Percentiles rank a stretch among this genome's conserved stretches.
Evolutionary conservation across 2,113 vertebrate species (phyloP).

Genomic region (Mobula birostris): DNA sequence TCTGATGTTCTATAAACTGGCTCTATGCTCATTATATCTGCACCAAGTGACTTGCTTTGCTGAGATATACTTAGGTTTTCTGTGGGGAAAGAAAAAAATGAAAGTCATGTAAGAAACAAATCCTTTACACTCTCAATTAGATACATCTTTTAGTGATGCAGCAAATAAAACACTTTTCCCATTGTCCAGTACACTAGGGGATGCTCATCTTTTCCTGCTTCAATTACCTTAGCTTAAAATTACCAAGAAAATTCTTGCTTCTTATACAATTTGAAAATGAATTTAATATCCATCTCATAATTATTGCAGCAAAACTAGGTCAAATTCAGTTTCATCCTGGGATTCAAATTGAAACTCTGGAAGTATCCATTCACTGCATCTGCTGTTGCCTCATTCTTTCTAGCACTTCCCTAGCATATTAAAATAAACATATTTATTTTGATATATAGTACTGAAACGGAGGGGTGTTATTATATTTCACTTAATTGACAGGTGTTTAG

Average conservation of each 20-base stretch:
- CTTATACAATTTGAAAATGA: background rate
- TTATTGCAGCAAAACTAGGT: background rate
- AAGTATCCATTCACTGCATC: background rate
- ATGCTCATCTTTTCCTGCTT: background rate
- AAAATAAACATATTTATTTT: background rate
- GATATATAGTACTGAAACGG: background rate
- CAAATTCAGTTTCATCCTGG: background rate
- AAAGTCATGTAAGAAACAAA: background rate
- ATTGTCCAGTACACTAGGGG: background rate
- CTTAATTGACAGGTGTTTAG: background rate
- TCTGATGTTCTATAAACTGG: conserved; percentile 86
- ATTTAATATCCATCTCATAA: background rate
- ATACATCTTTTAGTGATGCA: background rate
- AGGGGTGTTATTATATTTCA: background rate
- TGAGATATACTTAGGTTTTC: conserved; percentile 62
- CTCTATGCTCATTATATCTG: conserved; percentile 61
- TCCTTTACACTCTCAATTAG: background rate
- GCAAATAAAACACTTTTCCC: no score
- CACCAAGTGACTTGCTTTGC: conserved; percentile 65
- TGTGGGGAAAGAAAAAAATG: conserved; percentile 38
- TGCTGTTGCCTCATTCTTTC: no score
- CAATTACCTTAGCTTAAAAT: background rate
- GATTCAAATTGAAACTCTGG: background rate
- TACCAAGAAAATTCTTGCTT: background rate
- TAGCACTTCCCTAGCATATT: background rate